These are phyloP conservation scores for Synanthedon vespiformis DNA, from an alignment of 2,888 invertebrate genomes.

Conservation along the genomic window DNA sequence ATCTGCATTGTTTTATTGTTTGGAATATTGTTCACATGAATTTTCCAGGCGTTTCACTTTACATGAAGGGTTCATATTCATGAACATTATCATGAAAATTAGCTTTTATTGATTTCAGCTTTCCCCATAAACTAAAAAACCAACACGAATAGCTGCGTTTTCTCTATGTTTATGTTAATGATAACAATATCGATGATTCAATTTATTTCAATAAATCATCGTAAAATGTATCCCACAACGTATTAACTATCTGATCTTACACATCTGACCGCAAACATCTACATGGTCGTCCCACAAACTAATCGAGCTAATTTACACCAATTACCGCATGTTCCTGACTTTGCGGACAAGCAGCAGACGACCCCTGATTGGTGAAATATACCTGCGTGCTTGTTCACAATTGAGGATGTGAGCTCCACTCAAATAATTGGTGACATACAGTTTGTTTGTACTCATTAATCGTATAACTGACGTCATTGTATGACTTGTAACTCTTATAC, in stretches of 20 bases:
- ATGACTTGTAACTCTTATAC: no score
- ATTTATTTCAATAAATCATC: no score
- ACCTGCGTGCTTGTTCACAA: background rate
- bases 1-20: no score
- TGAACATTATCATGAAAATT: no score
- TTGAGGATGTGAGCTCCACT: background rate
- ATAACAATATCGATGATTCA: no score
- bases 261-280: constrained; percentile 11
- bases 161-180: no score
- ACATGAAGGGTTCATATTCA: no score
- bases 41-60: no score
- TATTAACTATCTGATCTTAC: constrained; percentile 17
- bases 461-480: background rate
- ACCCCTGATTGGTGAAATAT: constrained; percentile 5
- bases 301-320: constrained; percentile 36
- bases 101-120: no score
- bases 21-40: no score
- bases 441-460: background rate
- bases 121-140: no score
- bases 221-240: constrained; percentile 4
- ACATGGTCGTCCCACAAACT: constrained; percentile 25
- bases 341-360: constrained; percentile 14
- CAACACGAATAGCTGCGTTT: no score
- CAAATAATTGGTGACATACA: background rate
- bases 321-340: constrained; percentile 18